These are phyloP conservation scores for Artibeus lituratus DNA, from an alignment of 2,797 vertebrate species.

Conservation along the genomic window DNA sequence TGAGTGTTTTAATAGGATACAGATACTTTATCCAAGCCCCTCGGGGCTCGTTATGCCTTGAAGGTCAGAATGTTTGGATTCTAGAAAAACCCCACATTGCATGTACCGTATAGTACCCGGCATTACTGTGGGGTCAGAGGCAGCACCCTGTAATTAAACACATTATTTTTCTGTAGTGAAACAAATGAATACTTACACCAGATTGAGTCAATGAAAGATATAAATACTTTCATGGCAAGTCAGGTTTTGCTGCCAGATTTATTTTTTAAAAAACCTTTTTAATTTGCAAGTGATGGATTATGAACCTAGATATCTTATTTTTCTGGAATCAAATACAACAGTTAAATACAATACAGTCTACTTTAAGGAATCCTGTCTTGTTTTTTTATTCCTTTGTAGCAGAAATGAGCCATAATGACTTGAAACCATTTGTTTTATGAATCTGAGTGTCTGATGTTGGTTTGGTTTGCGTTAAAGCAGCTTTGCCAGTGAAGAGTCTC, in stretches of 20 bases:
- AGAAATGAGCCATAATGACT: constrained; percentile 38
- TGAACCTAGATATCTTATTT: constrained; percentile 31
- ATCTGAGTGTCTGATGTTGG: constrained; percentile 25
- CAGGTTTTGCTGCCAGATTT: constrained; percentile 33
- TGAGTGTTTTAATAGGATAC: not conserved
- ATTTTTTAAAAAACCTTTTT: not conserved
- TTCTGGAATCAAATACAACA: not conserved
- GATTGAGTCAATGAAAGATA: not conserved
- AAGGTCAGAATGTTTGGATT: not conserved
- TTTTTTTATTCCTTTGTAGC: not conserved
- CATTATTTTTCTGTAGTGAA: not conserved
- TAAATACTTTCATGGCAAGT: not conserved
- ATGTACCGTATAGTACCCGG: not conserved
- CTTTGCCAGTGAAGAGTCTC: not conserved
- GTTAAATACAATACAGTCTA: not conserved
- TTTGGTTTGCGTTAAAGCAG: not conserved
- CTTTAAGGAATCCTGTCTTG: not conserved
- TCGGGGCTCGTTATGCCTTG: not conserved
- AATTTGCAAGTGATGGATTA: constrained; percentile 16
- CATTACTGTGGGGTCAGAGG: not conserved
- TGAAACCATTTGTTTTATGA: constrained; percentile 50
- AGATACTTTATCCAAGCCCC: not conserved
- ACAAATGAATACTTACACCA: not conserved
- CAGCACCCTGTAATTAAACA: not conserved
- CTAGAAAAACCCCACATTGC: not conserved